Evolutionary conservation across 2,888 invertebrate genomes (phyloP).

Genomic region (Tholera decimalis): DNA sequence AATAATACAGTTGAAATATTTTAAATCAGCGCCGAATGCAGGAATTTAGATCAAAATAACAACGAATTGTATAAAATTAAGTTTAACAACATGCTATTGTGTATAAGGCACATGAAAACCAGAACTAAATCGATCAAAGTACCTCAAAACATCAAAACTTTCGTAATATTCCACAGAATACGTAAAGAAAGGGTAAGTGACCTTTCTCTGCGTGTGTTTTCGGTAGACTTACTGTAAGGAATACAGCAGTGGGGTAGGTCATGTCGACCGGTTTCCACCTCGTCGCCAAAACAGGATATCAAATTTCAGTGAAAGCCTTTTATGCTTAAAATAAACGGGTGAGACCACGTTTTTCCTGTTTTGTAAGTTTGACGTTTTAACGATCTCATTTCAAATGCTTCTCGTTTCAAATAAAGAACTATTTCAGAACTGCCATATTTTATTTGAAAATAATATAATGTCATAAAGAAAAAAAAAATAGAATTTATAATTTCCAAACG

Average conservation of each 20-base stretch:
- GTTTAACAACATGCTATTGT: not conserved
- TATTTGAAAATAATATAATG: constrained; percentile 21
- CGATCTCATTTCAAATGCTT: not conserved
- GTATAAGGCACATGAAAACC: not conserved
- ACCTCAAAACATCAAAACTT: not conserved
- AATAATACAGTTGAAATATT: too few relatives aligned
- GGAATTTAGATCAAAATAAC: too few relatives aligned
- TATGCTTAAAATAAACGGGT: constrained; percentile 19
- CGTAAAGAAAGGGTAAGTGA: constrained; percentile 43
- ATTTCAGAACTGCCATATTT: not conserved
- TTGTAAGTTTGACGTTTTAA: not conserved
- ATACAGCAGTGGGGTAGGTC: constrained; percentile 62
- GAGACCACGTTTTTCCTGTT: not conserved
- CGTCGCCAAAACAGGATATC: constrained; percentile 57
- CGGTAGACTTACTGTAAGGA: constrained; percentile 45
- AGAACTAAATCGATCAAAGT: not conserved
- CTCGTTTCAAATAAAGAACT: not conserved
- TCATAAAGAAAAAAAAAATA: constrained; percentile 34
- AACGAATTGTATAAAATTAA: too few relatives aligned
- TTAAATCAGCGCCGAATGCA: too few relatives aligned
- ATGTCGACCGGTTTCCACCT: constrained; percentile 56
- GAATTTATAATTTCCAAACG: constrained; percentile 52
- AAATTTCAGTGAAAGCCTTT: constrained; percentile 64
- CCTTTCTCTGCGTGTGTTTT: constrained; percentile 27
- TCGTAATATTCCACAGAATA: not conserved